Evolutionary conservation across 1,140 invertebrate species (phyloP).

Genomic region (Stenopsyche tienmushanensis): DNA sequence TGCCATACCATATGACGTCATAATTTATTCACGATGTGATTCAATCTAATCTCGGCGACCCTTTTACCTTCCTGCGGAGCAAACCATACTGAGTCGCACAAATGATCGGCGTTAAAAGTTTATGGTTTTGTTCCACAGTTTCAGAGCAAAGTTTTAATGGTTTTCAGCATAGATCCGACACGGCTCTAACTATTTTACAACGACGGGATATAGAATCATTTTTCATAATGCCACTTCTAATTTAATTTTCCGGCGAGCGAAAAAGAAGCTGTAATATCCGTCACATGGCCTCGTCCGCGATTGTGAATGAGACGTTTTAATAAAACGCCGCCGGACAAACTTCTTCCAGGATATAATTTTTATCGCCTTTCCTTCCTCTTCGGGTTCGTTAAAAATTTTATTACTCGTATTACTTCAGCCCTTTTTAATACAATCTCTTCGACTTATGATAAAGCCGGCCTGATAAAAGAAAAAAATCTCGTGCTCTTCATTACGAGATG

Average conservation of each 20-base stretch:
- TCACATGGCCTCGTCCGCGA: too few relatives aligned
- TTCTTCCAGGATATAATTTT: too few relatives aligned
- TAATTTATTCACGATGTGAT: not conserved
- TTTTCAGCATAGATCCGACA: constrained; percentile 2
- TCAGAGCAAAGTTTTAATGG: constrained; percentile 25
- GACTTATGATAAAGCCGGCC: too few relatives aligned
- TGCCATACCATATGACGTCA: not conserved
- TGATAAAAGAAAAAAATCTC: too few relatives aligned
- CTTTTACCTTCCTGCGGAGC: not conserved
- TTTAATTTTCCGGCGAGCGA: not conserved
- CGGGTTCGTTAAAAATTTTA: too few relatives aligned
- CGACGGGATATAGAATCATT: not conserved
- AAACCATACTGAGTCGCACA: constrained; percentile 1
- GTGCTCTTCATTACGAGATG: too few relatives aligned
- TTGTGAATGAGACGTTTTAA: too few relatives aligned
- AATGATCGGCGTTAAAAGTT: constrained; percentile 28
- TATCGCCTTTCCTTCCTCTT: too few relatives aligned
- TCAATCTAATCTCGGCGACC: not conserved
- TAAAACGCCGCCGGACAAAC: too few relatives aligned
- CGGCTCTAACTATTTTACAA: not conserved
- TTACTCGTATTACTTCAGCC: too few relatives aligned
- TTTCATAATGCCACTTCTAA: constrained; percentile 1
- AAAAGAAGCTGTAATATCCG: too few relatives aligned
- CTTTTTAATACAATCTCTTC: too few relatives aligned
- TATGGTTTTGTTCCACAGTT: constrained; percentile 12